Base-by-base conservation (phyloP, 2,113 vertebrate genomes). In the Sebastes fasciatus region DNA sequence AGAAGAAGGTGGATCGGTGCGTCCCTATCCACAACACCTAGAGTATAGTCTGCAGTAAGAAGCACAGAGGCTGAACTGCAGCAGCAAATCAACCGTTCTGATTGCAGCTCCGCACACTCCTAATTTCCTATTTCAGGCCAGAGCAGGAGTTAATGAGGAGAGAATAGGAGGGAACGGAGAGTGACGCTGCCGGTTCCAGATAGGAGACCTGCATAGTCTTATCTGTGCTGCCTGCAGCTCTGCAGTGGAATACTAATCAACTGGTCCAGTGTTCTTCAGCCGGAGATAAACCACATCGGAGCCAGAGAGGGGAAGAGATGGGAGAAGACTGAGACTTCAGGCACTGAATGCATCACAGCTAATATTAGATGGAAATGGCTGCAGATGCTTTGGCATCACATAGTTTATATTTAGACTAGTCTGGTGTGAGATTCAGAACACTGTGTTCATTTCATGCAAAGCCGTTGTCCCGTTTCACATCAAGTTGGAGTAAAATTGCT, bases 221-320 rank as follows among this genome's bases (percentile, higher is more conserved):
- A 88, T 90, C 88, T 63, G 65, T 5, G 52, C 40, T 0, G 83
- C 88, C 88, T 64, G 85, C 65, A 83, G 84, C 74, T 77, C 82
- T 77, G 80, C 71, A 45, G 77, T 1, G 34, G 79, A 84, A 88
- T 78, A 80, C 78, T 51, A 89, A 80, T 74, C 42, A 65, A 64
- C 61, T 3, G 48, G 76, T 61, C 57, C 40, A 45, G 34, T 68
- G 81, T 80, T 84, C 66, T 64, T 69, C 51, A 83, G 58, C 68
- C 4, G 14, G 6, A 86, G 72, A 88, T 81, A 80, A 84, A 75
- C 48, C 2, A 21, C 76, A 76, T 79, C 71, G 77, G 54, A 68
- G 81, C 13, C 48, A 57, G 14, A 54, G 2, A 60, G 70, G 14
- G 69, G 49, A 49, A 43, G 46, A 26, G 13, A 43, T 6, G n/a